These are phyloP conservation scores for Chironex yamaguchii DNA, from an alignment of 30 jellyfish, hydroid and myxozoan species.

Conservation along the genomic window DNA sequence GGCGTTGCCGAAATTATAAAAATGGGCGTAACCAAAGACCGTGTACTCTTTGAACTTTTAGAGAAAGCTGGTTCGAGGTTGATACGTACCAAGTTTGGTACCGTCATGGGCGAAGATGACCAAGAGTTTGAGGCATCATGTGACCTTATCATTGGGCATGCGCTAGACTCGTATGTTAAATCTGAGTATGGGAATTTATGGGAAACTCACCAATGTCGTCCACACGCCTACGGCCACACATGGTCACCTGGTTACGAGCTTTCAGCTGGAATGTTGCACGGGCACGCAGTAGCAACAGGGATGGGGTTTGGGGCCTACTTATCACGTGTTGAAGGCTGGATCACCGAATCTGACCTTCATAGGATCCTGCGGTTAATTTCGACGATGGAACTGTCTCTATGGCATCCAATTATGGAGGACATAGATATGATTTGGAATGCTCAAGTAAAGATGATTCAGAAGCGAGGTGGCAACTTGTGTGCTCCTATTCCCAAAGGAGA, in stretches of 20 bases:
- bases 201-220: constrained; percentile 76
- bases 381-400: constrained; percentile 57
- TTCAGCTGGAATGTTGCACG: constrained; percentile 70
- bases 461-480: constrained; percentile 72
- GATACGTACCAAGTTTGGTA: constrained; percentile 67
- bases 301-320: constrained; percentile 74
- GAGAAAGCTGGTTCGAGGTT: constrained; percentile 66
- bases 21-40: constrained; percentile 65
- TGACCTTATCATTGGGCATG: constrained; percentile 63
- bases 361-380: constrained; percentile 53
- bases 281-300: constrained; percentile 70
- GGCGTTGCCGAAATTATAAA: constrained; percentile 72
- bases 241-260: constrained; percentile 78
- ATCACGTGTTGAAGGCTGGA: constrained; percentile 44
- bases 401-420: constrained; percentile 72
- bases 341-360: constrained; percentile 39
- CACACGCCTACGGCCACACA: constrained; percentile 74
- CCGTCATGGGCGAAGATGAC: constrained; percentile 33
- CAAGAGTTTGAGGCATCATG: constrained; percentile 50
- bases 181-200: constrained; percentile 69
- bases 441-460: constrained; percentile 54
- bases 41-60: constrained; percentile 24
- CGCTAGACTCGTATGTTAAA: constrained; percentile 54
- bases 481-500: constrained; percentile 66
- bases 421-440: constrained; percentile 57